Conservation (phyloP, 2,797 vertebrate genomes). For the Vipera ursinii region DNA sequence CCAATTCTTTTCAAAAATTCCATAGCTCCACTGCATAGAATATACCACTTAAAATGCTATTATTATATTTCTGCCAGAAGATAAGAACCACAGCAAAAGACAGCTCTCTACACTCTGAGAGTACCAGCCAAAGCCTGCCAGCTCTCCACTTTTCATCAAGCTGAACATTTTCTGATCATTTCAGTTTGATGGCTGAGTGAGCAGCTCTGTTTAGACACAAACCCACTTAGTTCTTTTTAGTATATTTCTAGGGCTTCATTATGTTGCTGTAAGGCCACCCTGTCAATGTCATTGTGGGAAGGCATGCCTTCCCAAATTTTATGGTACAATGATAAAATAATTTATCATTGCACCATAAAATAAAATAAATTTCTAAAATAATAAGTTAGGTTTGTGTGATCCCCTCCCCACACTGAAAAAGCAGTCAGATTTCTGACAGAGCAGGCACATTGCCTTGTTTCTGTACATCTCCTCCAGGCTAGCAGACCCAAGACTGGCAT, state of each 20-base stretch:
- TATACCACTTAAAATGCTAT: background rate
- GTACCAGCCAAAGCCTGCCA: background rate
- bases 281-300: background rate
- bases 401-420: background rate
- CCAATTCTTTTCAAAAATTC: background rate
- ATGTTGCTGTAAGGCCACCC: background rate
- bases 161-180: background rate
- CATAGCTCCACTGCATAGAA: background rate
- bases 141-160: background rate
- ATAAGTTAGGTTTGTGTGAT: background rate
- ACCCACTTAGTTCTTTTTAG: background rate
- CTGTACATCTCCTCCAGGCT: background rate
- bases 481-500: background rate
- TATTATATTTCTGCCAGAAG: background rate
- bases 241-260: background rate
- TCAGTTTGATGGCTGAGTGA: background rate
- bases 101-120: background rate
- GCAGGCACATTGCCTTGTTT: background rate
- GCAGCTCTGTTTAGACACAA: background rate
- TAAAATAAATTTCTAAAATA: background rate
- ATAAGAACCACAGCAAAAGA: background rate
- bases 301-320: background rate
- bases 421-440: background rate
- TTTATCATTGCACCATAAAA: too few relatives aligned
- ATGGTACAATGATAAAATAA: background rate